Conservation (phyloP, 2,888 invertebrate species). For the Polylopha cassiicola region DNA sequence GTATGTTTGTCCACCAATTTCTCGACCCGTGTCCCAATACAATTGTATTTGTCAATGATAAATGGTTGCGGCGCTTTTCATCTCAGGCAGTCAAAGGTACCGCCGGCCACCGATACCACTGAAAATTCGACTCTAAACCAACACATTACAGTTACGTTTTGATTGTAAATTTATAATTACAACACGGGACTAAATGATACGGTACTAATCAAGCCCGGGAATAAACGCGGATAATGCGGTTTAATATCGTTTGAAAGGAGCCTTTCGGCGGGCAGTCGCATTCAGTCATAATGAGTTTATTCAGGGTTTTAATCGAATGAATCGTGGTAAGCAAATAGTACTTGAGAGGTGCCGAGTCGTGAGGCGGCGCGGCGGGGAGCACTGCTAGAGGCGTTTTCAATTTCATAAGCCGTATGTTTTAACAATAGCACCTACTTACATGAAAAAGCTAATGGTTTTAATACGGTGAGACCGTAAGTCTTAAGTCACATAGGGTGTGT, state of each 20-base stretch:
- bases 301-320: conserved; percentile 74
- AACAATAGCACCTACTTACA: conserved; percentile 13
- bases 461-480: too few relatives aligned
- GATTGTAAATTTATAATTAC: conserved; percentile 58
- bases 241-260: conserved; percentile 73
- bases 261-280: conserved; percentile 72
- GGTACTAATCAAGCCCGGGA: conserved; percentile 74
- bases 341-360: conserved; percentile 37
- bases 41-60: conserved; percentile 77
- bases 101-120: conserved; percentile 37
- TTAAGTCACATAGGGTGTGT: too few relatives aligned
- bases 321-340: conserved; percentile 71
- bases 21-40: conserved; percentile 69
- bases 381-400: conserved; percentile 26
- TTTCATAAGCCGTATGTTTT: conserved; percentile 14
- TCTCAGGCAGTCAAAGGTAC: conserved; percentile 68
- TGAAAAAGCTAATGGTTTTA: conserved; percentile 5
- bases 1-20: conserved; percentile 73
- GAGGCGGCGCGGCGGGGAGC: conserved; percentile 25
- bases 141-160: conserved; percentile 34
- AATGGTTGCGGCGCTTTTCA: conserved; percentile 75
- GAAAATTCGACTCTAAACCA: conserved; percentile 40
- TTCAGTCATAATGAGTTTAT: conserved; percentile 75
- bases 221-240: conserved; percentile 74
- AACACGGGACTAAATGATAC: conserved; percentile 75